Base-by-base conservation (phyloP, 1,140 invertebrate species). In the Hesperophylax magnus region DNA sequence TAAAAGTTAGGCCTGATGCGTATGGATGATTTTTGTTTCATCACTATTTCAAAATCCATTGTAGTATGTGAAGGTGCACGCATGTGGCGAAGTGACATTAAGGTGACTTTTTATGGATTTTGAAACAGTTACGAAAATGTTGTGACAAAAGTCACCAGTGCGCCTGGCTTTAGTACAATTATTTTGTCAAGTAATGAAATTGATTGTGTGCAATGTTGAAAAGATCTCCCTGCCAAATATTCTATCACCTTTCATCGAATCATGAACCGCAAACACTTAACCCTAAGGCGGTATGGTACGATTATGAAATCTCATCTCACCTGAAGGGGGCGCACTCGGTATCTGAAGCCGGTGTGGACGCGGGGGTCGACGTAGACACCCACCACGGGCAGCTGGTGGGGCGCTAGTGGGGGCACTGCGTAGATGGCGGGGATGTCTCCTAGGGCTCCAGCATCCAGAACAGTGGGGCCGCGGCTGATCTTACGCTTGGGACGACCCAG, bases 321-420 rank as follows among this genome's bases (percentile, higher is more conserved):
- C 84, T 91, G 90, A 85, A 94, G 89, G 0, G 92, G 92, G 85
- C 91, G 92, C 53, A 95, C 94, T 88, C 93, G 92, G 89, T 96
- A 96, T 86, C 91, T 90, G 90, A 95, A 96, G 53, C 95, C 94
- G 77, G 94, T 92, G 65, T 93, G 88, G 74, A 96, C 93, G 74
- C 92, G 88, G 52, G 91, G 91, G 87, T 96, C 94, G 65, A 95
- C 91, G 86, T 94, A 94, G 17, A 95, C 92, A 76, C 94, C 94
- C 85, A 94, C 92, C 27, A 93, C 94, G 0, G 93, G 93, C 85
- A 95, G 91, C 86, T 95, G 93, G 85, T 94, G 91, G 2, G 90
- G 87, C 22, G 90, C 88, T 0, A 94, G 88, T 2, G 91, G 89
- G 47, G 91, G 91, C 7, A 94, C 91, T 11, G 87, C 88, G 86